phyloP scores from a whole-genome alignment of 23 tunicate species.

The Trididemnum nubilum region DNA sequence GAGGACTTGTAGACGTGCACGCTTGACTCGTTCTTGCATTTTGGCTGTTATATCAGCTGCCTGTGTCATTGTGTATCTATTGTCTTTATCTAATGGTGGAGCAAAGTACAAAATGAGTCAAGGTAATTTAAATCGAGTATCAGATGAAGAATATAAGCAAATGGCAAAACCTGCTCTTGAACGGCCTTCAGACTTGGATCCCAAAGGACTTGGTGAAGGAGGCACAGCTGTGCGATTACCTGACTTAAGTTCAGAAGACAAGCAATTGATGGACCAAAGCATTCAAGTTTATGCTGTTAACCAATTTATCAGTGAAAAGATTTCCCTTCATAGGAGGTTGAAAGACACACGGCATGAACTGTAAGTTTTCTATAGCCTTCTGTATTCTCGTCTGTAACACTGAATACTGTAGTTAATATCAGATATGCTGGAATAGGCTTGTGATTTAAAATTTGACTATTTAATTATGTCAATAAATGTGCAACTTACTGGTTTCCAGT shows the following conservation, averaged over 20 bases:
- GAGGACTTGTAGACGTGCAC: not conserved
- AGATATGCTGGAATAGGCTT: too few relatives aligned
- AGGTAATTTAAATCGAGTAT: not conserved
- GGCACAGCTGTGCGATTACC: constrained; percentile 68
- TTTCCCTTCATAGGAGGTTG: constrained; percentile 73
- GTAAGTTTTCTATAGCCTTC: too few relatives aligned
- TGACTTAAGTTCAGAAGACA: constrained; percentile 50
- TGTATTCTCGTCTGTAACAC: too few relatives aligned
- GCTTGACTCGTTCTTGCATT: not conserved
- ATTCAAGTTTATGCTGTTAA: constrained; percentile 83
- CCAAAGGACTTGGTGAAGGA: constrained; percentile 62
- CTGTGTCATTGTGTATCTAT: not conserved
- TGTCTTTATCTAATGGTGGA: not conserved
- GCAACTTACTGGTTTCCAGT: too few relatives aligned
- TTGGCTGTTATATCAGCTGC: not conserved
- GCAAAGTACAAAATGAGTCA: too few relatives aligned
- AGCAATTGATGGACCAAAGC: constrained; percentile 62
- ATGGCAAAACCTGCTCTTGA: constrained; percentile 51
- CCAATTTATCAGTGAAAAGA: constrained; percentile 87
- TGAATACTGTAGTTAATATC: too few relatives aligned
- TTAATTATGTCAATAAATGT: too few relatives aligned
- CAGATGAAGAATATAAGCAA: too few relatives aligned
- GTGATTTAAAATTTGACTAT: too few relatives aligned
- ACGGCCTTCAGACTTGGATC: constrained; percentile 58
- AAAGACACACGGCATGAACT: constrained; percentile 71